Evolutionary conservation across 2,888 invertebrate species (phyloP), one percentile per base, ranked within the genome.

Genomic region (Ypsolopha sequella): DNA sequence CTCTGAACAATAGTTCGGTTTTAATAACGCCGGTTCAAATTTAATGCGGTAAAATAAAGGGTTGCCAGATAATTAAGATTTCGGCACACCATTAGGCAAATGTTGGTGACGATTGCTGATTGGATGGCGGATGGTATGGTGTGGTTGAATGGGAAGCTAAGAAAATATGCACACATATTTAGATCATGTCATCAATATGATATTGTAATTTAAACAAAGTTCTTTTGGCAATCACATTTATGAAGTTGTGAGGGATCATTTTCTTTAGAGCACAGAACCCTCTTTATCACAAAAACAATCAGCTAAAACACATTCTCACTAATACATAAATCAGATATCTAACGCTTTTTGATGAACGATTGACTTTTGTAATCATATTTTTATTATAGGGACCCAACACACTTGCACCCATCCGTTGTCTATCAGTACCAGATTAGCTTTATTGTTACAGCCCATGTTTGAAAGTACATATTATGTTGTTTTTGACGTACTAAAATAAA

Each of bases 251-350:
- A 7, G 8, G 3, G 24, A 6, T 43, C 3, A 24, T 14, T 7
- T 43, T 8, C 13, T 41, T 41, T 41, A 24, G 8, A 43, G 13
- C 13, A 14, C 10, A 34, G 34, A 34, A 10, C 33, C 10, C 11
- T 46, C 64, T 80, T 66, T 65, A 69, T 78, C 79, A 76, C 58
- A 64, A 55, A 63, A 56, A 68, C 78, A 81, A 81, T 82, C 81
- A 75, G 67, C 52, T 70, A 73, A 74, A 81, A 75, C 74, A 70
- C 73, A 71, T 70, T 73, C 66, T 65, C 64, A 56, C 63, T 67
- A 63, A 72, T 63, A 62, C 63, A 78, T 81, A 82, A 76, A 81
- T 82, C 82, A 76, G 57, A 48, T 53, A 73, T 74, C 73, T 69
- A 70, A 70, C 68, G 68, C 63, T 61, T 59, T 68, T 60, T 36